Conservation (phyloP, 2,113 vertebrate genomes). For the Amblyornis subalaris region DNA sequence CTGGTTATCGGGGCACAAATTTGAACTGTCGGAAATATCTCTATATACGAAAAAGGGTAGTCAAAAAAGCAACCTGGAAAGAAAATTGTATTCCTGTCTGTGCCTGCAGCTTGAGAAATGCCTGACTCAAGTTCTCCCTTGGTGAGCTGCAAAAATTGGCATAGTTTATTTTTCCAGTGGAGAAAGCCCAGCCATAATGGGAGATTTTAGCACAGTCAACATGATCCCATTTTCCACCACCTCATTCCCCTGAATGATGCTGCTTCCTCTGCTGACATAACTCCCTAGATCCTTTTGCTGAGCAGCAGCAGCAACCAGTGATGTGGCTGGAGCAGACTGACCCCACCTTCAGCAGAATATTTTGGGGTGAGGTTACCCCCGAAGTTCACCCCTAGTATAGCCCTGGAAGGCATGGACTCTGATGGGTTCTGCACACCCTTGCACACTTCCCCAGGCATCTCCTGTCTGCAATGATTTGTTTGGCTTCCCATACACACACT, state of each 20-base stretch:
- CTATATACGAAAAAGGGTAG: fast-evolving
- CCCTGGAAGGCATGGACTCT: background rate
- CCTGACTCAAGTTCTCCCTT: background rate
- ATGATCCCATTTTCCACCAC: background rate
- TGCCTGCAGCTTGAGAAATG: background rate
- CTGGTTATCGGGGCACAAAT: background rate
- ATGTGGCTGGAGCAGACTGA: background rate
- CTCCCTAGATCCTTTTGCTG: fast-evolving
- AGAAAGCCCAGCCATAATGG: background rate
- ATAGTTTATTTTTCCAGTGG: background rate
- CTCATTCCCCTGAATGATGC: no score
- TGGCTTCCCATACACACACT: background rate
- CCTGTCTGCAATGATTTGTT: background rate
- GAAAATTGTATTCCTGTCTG: background rate
- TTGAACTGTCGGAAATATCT: background rate
- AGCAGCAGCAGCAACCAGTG: background rate
- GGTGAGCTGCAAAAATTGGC: fast-evolving
- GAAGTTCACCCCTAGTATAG: background rate
- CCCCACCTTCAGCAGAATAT: fast-evolving
- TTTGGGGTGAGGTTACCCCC: background rate
- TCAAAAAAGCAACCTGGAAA: background rate
- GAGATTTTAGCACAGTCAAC: background rate
- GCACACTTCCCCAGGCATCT: background rate
- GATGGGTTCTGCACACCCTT: background rate
- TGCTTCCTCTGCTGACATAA: no score